Conservation (phyloP, 1,140 invertebrate species). For the Whitmania pigra region DNA sequence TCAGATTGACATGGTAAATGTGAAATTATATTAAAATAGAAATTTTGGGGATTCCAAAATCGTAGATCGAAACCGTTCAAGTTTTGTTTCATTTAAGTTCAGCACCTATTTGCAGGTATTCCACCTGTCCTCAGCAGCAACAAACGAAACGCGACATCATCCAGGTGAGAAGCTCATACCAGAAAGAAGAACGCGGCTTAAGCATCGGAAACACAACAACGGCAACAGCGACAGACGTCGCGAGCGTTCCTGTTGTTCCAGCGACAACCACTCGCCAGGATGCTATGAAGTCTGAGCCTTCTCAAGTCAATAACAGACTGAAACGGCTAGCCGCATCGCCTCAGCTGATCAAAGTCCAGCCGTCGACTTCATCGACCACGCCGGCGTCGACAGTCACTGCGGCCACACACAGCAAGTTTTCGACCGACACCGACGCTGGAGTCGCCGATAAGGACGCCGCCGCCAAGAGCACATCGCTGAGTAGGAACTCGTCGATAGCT, state of each 20-base stretch:
- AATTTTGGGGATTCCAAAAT: no score
- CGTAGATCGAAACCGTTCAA: no score
- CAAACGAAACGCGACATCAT: not conserved
- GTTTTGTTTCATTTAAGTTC: no score
- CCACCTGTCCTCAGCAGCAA: no score
- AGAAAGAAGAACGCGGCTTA: not conserved
- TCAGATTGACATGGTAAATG: no score
- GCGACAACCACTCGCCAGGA: not conserved
- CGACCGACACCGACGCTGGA: not conserved
- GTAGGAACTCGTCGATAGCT: not conserved
- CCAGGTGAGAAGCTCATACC: not conserved
- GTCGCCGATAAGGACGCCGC: not conserved
- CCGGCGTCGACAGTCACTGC: not conserved
- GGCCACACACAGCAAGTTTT: not conserved
- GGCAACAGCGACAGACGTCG: not conserved
- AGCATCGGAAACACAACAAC: slow-evolving; percentile 5
- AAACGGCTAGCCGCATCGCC: not conserved
- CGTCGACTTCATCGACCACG: not conserved
- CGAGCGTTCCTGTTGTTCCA: not conserved
- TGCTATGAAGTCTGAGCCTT: not conserved
- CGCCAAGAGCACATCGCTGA: not conserved
- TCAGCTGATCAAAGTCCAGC: not conserved
- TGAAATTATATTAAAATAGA: no score
- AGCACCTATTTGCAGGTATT: no score
- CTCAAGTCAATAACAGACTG: not conserved